Percentiles rank a stretch among this genome's conserved stretches.
Conservation (phyloP, 23 tunicate genomes). For the Styela clava region DNA sequence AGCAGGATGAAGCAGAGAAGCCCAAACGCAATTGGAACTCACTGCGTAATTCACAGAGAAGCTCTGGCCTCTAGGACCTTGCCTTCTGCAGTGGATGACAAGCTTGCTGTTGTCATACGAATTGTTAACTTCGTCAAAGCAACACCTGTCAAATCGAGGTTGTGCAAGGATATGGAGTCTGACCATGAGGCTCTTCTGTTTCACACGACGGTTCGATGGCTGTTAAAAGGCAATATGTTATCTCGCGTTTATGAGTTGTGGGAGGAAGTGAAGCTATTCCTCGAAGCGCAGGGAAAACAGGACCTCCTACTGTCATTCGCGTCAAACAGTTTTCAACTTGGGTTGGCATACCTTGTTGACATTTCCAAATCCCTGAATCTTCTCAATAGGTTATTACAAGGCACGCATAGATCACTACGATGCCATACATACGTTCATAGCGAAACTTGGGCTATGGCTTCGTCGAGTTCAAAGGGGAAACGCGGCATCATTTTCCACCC, state of each 20-base stretch:
- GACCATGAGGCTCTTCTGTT: slow-evolving; percentile 39
- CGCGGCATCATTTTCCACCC: slow-evolving; percentile 30
- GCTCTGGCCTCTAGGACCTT: slow-evolving; percentile 20
- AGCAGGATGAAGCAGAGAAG: slow-evolving; percentile 21
- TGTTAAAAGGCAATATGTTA: slow-evolving; percentile 21
- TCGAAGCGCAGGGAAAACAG: slow-evolving; percentile 7
- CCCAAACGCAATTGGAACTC: slow-evolving; percentile 32
- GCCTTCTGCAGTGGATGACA: slow-evolving; percentile 22
- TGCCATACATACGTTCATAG: slow-evolving; percentile 26
- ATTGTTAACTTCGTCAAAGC: slow-evolving; percentile 38
- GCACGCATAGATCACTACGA: slow-evolving; percentile 34
- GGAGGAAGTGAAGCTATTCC: slow-evolving; percentile 21
- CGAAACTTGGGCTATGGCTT: slow-evolving; percentile 49
- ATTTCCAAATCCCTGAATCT: slow-evolving; percentile 34
- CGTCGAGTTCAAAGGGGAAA: slow-evolving; percentile 49
- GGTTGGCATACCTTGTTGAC: slow-evolving; percentile 39
- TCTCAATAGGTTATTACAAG: slow-evolving; percentile 25
- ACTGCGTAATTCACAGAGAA: slow-evolving; percentile 40
- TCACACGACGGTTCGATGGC: slow-evolving; percentile 46
- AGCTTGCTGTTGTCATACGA: slow-evolving; percentile 20
- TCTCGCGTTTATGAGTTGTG: neutral
- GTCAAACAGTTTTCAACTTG: slow-evolving; percentile 23
- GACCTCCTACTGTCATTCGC: neutral
- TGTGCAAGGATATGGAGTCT: slow-evolving; percentile 38
- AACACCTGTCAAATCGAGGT: slow-evolving; percentile 25